Base-by-base conservation (phyloP, 2,797 vertebrate genomes). In the Halcyon badia region DNA sequence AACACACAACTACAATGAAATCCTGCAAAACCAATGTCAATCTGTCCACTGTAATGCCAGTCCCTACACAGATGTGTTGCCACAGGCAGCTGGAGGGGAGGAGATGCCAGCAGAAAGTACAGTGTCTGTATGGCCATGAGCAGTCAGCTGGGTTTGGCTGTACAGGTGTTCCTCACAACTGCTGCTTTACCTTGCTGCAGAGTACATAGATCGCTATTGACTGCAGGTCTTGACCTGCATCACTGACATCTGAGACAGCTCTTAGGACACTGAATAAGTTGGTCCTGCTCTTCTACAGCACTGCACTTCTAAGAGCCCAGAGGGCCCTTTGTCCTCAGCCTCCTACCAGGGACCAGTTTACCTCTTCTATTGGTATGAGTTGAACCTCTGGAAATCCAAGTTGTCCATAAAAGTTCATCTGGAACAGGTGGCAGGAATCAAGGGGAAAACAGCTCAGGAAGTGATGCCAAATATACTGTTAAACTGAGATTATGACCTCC, bases 281-380 rank as follows among this genome's bases (percentile, higher is more conserved):
- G 37, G 19, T 48, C 8, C 52, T 66, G 10, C 5, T 73, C 12
- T 89, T 88, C 56, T 64, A 24, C 21, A 71, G 14, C 6, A 18
- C 19, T 26, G 4, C 6, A 31, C 5, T 85, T 13, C 35, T 12
- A 82, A 58, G 49, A 1, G 1, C 7, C 51, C 48, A 26, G 17
- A 62, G 3, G 3, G 12, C 1, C 5, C 15, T 33, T 3, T 0
- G 5, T 37, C 10, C 37, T 72, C 39, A n/a, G 20, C 21, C 4
- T 82, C 16, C 22, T 21, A 20, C 11, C 9, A 25, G 12, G 11
- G 7, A 56, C 26, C 9, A 52, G 17, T 61, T 75, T 72, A 39
- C 5, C 10, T 65, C 37, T 75, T 66, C n/a, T 26, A 5, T 80
- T 79, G 48, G 20, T 44, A 54, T 15, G 11, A 12, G 10, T 1